phyloP scores from a whole-genome alignment of 2,113 vertebrate species.

The Thinocorus orbignyianus region DNA sequence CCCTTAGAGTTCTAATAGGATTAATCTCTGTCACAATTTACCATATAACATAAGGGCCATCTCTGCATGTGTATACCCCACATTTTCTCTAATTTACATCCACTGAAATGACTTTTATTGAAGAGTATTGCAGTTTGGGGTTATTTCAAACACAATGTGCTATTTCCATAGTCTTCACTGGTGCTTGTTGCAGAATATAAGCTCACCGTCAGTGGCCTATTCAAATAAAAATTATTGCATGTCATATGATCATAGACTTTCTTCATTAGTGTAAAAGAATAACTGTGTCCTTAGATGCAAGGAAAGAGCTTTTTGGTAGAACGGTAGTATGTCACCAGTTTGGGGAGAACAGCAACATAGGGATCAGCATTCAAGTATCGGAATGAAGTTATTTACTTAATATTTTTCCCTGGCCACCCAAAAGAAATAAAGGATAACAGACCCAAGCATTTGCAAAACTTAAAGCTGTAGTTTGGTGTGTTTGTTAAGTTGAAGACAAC shows the following conservation, averaged over 20 bases:
- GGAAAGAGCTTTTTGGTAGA: not conserved
- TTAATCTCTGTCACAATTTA: not conserved
- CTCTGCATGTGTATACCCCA: not conserved
- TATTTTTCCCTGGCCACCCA: not conserved
- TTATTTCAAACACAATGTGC: not conserved
- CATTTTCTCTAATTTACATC: not conserved
- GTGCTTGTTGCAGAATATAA: not conserved
- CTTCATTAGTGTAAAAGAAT: not conserved
- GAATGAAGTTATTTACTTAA: not conserved
- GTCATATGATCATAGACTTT: not conserved
- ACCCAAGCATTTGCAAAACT: not conserved
- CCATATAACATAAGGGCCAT: not conserved
- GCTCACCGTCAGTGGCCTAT: not conserved
- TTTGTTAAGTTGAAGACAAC: not conserved
- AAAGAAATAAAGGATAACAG: not conserved
- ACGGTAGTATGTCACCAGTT: not conserved
- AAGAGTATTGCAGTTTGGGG: not conserved
- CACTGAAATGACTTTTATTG: not conserved
- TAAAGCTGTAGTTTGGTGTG: not conserved
- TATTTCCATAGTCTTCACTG: not conserved
- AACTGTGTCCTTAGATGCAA: fast-evolving
- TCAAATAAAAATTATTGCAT: not conserved
- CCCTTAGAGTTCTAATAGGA: not conserved
- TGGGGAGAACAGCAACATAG: not conserved
- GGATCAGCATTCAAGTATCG: not conserved